These are phyloP conservation scores for Pocillopora meandrina DNA, from an alignment of 92 coral and sea anemone genomes.

Conservation along the genomic window DNA sequence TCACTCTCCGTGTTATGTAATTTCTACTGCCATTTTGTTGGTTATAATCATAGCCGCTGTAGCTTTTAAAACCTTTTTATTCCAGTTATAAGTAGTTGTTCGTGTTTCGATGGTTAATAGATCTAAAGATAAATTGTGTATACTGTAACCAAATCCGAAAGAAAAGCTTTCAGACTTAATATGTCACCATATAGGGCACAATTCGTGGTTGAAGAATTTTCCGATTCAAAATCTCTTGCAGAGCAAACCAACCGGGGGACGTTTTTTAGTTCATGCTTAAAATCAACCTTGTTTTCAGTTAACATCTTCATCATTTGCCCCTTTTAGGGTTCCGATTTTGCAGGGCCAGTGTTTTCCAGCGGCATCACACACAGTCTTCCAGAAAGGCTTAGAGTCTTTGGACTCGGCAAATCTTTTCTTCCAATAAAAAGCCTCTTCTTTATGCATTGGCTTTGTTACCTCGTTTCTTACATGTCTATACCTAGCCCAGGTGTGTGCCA, in stretches of 20 bases:
- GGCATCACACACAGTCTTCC: constrained; percentile 35
- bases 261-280: constrained; percentile 15
- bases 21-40: too few species aligned
- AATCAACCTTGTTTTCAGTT: constrained; percentile 9
- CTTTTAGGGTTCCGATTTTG: constrained; percentile 22
- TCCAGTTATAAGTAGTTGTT: too few species aligned
- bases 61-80: too few species aligned
- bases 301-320: not conserved
- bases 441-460: constrained; percentile 2
- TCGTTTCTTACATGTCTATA: constrained; percentile 9
- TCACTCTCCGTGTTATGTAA: too few species aligned
- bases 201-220: constrained; percentile 8
- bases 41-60: too few species aligned
- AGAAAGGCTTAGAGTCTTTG: constrained; percentile 34
- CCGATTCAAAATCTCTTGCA: constrained; percentile 1
- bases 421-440: constrained; percentile 33
- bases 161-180: not conserved
- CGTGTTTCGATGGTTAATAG: too few species aligned
- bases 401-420: constrained; percentile 27
- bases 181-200: not conserved
- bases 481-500: constrained; percentile 2
- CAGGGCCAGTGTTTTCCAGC: constrained; percentile 12
- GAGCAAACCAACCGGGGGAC: constrained; percentile 6
- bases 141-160: not conserved
- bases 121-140: too few species aligned